phyloP scores from a whole-genome alignment of 1,140 invertebrate genomes.

The Sinella curviseta region DNA sequence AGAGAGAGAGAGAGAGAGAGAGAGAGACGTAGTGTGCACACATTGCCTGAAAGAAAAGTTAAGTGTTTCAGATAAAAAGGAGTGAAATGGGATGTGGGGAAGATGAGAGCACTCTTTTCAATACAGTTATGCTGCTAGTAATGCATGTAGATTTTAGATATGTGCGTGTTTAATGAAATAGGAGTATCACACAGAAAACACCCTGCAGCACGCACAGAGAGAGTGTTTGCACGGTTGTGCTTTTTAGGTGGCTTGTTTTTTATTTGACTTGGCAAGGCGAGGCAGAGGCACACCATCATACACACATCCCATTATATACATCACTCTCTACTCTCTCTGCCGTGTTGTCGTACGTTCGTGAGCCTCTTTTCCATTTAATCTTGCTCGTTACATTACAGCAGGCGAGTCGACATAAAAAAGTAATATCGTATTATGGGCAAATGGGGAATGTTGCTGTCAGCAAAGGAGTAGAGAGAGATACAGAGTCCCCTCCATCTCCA shows the following conservation, averaged over 20 bases:
- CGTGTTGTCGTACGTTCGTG: too few relatives aligned
- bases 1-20: too few relatives aligned
- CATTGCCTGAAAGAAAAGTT: not conserved
- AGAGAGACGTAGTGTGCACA: too few relatives aligned
- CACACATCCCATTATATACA: too few relatives aligned
- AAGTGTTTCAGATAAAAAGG: too few relatives aligned
- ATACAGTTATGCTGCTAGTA: too few relatives aligned
- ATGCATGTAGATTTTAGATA: not conserved
- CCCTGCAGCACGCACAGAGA: not conserved
- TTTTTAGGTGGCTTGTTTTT: constrained; percentile 9
- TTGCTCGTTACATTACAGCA: not conserved
- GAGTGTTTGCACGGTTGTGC: not conserved
- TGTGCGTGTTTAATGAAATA: not conserved
- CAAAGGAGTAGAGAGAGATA: not conserved
- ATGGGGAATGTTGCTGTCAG: constrained; percentile 5
- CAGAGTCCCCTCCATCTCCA: not conserved
- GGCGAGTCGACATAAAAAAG: constrained; percentile 9
- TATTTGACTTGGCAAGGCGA: not conserved
- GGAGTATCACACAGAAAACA: not conserved
- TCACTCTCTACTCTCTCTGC: too few relatives aligned
- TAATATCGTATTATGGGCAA: constrained; percentile 9
- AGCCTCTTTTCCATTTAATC: not conserved
- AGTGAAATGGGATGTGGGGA: too few relatives aligned
- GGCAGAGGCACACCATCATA: constrained; percentile 1
- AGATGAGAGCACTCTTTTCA: not conserved